phyloP scores from a whole-genome alignment of 2,113 vertebrate species.

The Callipepla squamata region DNA sequence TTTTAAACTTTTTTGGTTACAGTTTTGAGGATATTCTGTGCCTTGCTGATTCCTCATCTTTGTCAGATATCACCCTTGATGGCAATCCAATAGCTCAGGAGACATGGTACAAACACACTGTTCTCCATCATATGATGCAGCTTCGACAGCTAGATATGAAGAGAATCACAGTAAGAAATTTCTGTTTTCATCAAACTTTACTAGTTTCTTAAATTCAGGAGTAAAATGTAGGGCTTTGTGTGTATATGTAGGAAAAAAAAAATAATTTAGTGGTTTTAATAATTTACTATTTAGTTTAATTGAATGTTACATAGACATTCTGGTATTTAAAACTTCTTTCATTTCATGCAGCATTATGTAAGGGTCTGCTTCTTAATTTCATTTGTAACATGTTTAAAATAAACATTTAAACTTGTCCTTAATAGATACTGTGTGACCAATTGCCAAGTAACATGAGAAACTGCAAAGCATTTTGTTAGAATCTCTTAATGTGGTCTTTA shows the following conservation, averaged over 20 bases:
- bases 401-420: not conserved
- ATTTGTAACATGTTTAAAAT: not conserved
- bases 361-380: not conserved
- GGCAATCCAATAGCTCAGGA: constrained; percentile 98
- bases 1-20: constrained; percentile 58
- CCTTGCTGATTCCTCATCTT: constrained; percentile 87
- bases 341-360: not conserved
- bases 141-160: constrained; percentile 99
- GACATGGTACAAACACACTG: constrained; percentile 97
- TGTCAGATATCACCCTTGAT: constrained; percentile 97
- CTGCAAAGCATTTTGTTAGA: not conserved
- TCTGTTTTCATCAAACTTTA: constrained; percentile 4
- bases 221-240: not conserved
- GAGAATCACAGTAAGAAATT: constrained; percentile 90
- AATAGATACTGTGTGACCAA: not conserved
- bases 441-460: not conserved
- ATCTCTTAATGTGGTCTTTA: not conserved
- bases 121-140: constrained; percentile 95
- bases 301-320: not conserved
- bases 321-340: not conserved
- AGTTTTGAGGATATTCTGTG: constrained; percentile 94
- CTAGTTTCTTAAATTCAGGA: not conserved
- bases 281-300: not conserved
- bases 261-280: not conserved
- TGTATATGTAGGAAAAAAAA: not conserved